phyloP scores from a whole-genome alignment of 2,113 vertebrate genomes.

The Misgurnus anguillicaudatus region DNA sequence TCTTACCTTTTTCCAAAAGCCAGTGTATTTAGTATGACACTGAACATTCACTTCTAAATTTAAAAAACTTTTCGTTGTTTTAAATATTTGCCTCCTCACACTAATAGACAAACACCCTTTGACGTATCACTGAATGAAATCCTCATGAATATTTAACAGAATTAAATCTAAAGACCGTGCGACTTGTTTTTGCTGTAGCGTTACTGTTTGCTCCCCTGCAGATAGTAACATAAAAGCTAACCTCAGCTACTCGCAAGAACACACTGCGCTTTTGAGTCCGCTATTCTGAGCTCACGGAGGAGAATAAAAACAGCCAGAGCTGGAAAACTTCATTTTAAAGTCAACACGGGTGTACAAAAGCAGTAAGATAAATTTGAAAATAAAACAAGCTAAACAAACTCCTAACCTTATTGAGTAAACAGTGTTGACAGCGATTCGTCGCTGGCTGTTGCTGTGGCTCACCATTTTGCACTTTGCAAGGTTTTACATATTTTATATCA shows the following conservation, averaged over 20 bases:
- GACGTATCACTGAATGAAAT: slow-evolving; percentile 76
- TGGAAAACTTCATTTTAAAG: slow-evolving; percentile 46
- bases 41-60: slow-evolving; percentile 4
- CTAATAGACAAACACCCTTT: slow-evolving; percentile 81
- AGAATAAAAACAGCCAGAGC: slow-evolving; percentile 64
- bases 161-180: slow-evolving; percentile 72
- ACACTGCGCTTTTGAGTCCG: slow-evolving; percentile 61
- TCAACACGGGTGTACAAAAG: slow-evolving; percentile 27
- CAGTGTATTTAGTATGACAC: background rate
- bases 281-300: slow-evolving; percentile 62
- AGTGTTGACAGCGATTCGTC: background rate
- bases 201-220: slow-evolving; percentile 79
- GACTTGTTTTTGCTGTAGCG: slow-evolving; percentile 52
- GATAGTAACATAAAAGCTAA: slow-evolving; percentile 75
- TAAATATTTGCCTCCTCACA: slow-evolving; percentile 61
- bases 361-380: slow-evolving; percentile 46
- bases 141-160: slow-evolving; percentile 76
- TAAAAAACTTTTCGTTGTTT: slow-evolving; percentile 54
- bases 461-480: background rate
- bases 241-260: slow-evolving; percentile 70
- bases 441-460: background rate
- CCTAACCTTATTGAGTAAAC: slow-evolving; percentile 31
- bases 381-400: slow-evolving; percentile 44
- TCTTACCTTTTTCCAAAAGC: background rate
- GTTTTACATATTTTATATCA: slow-evolving; percentile 23